Evolutionary conservation across 2,797 vertebrate genomes (phyloP), one percentile per base, ranked within the genome.

Genomic region (Phaenicophaeus curvirostris): DNA sequence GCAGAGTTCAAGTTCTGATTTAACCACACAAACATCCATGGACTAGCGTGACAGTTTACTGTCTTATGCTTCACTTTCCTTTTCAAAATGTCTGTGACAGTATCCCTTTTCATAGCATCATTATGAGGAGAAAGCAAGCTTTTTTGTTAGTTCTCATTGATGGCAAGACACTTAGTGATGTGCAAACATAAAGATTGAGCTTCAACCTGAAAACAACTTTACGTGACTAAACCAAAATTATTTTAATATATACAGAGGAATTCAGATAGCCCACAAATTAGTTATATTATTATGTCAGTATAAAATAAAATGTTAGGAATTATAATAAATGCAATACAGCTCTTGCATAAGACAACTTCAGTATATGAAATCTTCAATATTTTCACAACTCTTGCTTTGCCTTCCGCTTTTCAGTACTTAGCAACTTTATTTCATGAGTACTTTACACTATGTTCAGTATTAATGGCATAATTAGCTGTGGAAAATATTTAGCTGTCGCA

Each of bases 401-500:
- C 13, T 84, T 79, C 42, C 48, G 92, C 83, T 68, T 86, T 81
- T 93, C 39, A 53, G 35, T 72, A 71, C 78, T 97, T 96, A 95
- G 77, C 58, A 90, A 87, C 63, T 92, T 95, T 96, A 83, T 95
- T 97, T 96, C 62, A 90, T 91, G 15, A 95, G 86, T 95, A 87
- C 71, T 97, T 97, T 92, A 93, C 37, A 96, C 72, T 75, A 59
- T 83, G 50, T 92, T 97, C 93, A 85, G 73, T 96, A 97, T 96
- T 97, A 97, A 97, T 96, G 87, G 67, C 83, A 95, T 97, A 98
- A 98, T 98, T 98, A 98, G 80, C 74, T 92, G 78, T 94, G 54
- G 95, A 97, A 98, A 97, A 98, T 97, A 98, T 97, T 96, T 97
- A 90, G 95, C 96, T 98, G 97, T 97, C 93, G 28, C 77, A n/a